Evolutionary conservation across 2,797 vertebrate genomes (phyloP), one percentile per base, ranked within the genome.

Genomic region (Perodicticus potto): DNA sequence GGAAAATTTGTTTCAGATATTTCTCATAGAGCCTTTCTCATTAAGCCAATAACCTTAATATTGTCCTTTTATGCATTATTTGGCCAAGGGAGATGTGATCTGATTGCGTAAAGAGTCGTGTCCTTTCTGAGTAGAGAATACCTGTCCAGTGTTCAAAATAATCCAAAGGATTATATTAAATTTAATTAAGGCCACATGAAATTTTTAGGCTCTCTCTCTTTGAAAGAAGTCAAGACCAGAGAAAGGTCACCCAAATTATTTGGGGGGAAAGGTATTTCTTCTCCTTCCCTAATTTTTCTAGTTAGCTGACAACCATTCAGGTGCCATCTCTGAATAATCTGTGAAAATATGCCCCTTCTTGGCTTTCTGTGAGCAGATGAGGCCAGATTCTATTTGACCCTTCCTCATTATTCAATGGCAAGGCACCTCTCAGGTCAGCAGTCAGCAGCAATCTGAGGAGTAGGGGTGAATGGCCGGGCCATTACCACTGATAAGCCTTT

Each of bases 401-500:
- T 78, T 34, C 17, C 94, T 96, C 91, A 82, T 97, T 97, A 96
- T 86, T 95, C 67, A 93, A 45, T 59, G 23, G 77, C 67, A 69
- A 14, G 40, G 73, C 67, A 43, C 6, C 55, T 40, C 57, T 13
- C 22, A 27, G 93, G 91, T 93, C 93, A 87, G 84, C 61, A 89
- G 74, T 63, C 40, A 82, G 69, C 57, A n/a, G 72, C 27, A 45
- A 17, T 34, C 14, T 59, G 7, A 74, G 37, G 70, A 82, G 32
- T 0, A 59, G 63, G 49, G 89, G 82, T 93, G 94, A 93, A 57
- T 22, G 78, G 34, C 61, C 81, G 80, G 78, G 70, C 96, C 65
- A 70, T 89, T 83, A 91, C 70, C 80, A 77, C 67, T 77, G 78
- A 85, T 96, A 65, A 94, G 82, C 63, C 93, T 95, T 96, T 96